Evolutionary conservation across 2,113 vertebrate species (phyloP), one percentile per base, ranked within the genome.

Genomic region (Lagopus muta): DNA sequence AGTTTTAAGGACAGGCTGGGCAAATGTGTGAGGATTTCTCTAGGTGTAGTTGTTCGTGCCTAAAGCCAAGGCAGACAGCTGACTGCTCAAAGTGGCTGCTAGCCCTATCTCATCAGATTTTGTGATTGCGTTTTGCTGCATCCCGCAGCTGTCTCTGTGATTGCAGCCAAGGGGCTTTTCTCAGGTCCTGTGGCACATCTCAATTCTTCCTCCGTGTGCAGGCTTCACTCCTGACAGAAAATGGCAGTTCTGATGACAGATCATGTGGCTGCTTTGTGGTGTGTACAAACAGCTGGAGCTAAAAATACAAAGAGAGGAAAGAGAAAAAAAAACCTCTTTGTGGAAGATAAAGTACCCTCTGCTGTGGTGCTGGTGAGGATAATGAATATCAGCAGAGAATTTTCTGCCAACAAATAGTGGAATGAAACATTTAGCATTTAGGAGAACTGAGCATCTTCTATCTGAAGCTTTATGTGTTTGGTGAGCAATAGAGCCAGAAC

Each of bases 201-300:
- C 30, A 34, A 88, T 89, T 88, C 72, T 94, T 90, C 30, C 61
- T 61, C 83, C 74, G 61, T 2, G 4, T 61, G 45, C 12, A 83
- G 66, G 24, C 94, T 94, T 94, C 2, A 1, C 88, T 36, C 79
- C 91, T 94, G 88, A 94, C 76, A 88, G 82, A 86, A 95, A 90
- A 94, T 86, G 92, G 88, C 94, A 94, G 85, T 72, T 95, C 30
- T 86, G 66, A 62, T 94, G 94, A 82, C 77, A 93, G 95, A 87
- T 94, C 65, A 50, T 86, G 82, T 88, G 89, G 60, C 80, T 90
- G 61, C 86, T 94, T 88, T 95, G 85, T 90, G 88, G 84, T 95
- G 66, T 81, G 92, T 90, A 90, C 88, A 94, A 94, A 86, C 82
- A 94, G 50, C 79, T 94, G 80, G 90, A 94, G 70, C 82, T 96